phyloP scores from a whole-genome alignment of 2,113 vertebrate genomes.

The Ageneiosus marmoratus region DNA sequence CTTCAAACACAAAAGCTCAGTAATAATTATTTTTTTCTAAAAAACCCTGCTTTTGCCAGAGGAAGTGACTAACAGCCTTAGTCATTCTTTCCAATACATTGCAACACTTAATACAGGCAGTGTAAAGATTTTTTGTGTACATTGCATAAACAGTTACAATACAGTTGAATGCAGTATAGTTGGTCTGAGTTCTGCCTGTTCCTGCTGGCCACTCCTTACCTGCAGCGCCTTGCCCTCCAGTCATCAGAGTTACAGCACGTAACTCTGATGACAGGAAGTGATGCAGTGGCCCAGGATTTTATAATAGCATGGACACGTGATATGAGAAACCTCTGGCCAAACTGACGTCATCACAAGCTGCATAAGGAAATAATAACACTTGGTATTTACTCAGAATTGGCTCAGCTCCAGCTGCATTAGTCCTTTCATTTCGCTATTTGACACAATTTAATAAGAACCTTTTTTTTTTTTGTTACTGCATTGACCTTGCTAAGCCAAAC shows the following conservation, averaged over 20 bases:
- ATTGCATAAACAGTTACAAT: conserved; percentile 18
- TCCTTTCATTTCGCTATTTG: not conserved
- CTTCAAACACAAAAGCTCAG: not conserved
- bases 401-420: not conserved
- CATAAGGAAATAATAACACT: not conserved
- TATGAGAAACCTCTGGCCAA: conserved; percentile 13
- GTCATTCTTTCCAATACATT: conserved; percentile 34
- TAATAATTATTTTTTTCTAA: not conserved
- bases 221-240: conserved; percentile 47
- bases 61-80: conserved; percentile 61
- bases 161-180: conserved; percentile 16
- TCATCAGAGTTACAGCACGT: conserved; percentile 60
- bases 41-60: not conserved
- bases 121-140: conserved; percentile 19
- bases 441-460: not conserved
- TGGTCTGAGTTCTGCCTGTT: conserved; percentile 38
- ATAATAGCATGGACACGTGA: not conserved
- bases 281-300: conserved; percentile 54
- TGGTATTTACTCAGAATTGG: not conserved
- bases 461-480: not conserved
- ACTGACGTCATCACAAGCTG: conserved; percentile 15
- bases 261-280: conserved; percentile 62
- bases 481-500: not conserved
- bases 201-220: conserved; percentile 60
- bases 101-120: not conserved